These are phyloP conservation scores for Catagonus wagneri DNA, from an alignment of 2,113 vertebrate genomes.

Conservation along the genomic window DNA sequence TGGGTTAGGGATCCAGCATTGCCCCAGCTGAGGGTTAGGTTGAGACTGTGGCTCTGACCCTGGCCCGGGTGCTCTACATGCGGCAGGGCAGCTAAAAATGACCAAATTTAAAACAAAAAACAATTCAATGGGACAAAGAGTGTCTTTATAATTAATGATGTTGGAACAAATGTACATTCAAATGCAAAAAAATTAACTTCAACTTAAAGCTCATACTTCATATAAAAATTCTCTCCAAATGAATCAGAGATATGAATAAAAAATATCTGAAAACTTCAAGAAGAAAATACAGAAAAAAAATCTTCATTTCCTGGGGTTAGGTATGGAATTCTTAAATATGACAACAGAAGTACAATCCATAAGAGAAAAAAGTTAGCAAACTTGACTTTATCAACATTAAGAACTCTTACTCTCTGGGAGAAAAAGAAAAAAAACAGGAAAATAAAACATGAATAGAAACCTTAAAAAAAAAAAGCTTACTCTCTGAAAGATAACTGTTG, in stretches of 20 bases:
- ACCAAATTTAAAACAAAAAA: background rate
- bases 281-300: background rate
- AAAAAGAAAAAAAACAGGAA: constrained; percentile 2
- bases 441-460: too few species aligned
- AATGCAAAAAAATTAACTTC: background rate
- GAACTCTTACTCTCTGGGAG: constrained; percentile 15
- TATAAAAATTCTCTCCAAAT: constrained; percentile 17
- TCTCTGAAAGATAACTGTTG: background rate
- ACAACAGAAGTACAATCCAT: background rate
- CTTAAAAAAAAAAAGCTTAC: background rate
- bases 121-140: background rate
- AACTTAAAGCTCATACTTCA: background rate
- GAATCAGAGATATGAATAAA: background rate
- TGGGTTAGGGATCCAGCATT: too few species aligned
- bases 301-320: background rate
- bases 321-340: background rate
- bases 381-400: background rate
- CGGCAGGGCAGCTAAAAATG: too few species aligned
- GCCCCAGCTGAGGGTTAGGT: too few species aligned
- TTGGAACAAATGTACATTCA: background rate
- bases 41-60: too few species aligned
- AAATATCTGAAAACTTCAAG: constrained; percentile 7
- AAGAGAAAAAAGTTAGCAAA: background rate
- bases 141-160: background rate
- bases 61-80: too few species aligned